Conservation (phyloP, 2,113 vertebrate species). For the Castor canadensis region DNA sequence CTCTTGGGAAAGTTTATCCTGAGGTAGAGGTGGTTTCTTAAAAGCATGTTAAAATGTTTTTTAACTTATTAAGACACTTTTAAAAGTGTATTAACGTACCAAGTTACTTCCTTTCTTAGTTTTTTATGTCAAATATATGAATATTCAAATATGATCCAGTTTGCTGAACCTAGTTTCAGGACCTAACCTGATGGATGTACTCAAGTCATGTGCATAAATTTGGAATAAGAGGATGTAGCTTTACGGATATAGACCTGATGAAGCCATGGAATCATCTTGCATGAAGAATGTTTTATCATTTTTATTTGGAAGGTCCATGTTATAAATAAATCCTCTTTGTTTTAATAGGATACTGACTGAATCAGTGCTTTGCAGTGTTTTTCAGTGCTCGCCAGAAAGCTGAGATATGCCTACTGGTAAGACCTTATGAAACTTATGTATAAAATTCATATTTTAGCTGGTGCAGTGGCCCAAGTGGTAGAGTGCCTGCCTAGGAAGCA, state of each 20-base stretch:
- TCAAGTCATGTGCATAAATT: background rate
- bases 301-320: background rate
- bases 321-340: conserved; percentile 33
- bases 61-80: conserved; percentile 10
- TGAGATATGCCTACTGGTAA: conserved; percentile 91
- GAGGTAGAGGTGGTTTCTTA: background rate
- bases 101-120: background rate
- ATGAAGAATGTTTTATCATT: background rate
- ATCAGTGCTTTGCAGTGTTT: conserved; percentile 52
- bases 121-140: background rate
- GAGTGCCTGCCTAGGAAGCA: too few species aligned
- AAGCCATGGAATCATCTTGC: background rate
- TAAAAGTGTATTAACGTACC: background rate
- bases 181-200: background rate
- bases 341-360: conserved; percentile 74
- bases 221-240: background rate
- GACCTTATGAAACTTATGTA: conserved; percentile 48
- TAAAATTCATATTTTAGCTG: background rate
- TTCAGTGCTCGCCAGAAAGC: conserved; percentile 49
- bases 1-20: background rate
- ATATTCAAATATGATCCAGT: background rate
- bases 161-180: background rate
- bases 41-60: background rate
- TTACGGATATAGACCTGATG: background rate
- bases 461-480: too few species aligned